A percentile compares a stretch with the other conserved stretches of the same genome.
Evolutionary conservation across 2,888 invertebrate species (phyloP).

Genomic region (Apamea crenata): DNA sequence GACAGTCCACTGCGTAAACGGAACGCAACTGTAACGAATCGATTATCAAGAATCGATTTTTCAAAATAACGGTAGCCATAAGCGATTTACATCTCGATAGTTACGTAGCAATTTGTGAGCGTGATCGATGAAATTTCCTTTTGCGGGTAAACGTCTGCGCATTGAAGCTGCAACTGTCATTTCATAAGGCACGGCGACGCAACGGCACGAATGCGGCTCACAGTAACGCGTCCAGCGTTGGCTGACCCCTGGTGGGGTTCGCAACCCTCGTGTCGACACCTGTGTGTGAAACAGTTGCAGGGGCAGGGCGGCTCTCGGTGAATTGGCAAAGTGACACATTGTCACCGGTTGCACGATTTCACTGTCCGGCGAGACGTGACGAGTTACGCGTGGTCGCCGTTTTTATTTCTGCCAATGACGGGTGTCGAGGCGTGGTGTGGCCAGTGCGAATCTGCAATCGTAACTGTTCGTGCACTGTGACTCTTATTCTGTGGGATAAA

Average conservation of each 20-base stretch:
- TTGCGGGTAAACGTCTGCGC: slow-evolving; percentile 87
- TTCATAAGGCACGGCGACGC: slow-evolving; percentile 88
- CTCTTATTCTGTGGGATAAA: slow-evolving; percentile 75
- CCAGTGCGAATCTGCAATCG: slow-evolving; percentile 78
- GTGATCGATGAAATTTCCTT: slow-evolving; percentile 89
- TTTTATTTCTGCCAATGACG: slow-evolving; percentile 91
- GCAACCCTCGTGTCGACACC: slow-evolving; percentile 46
- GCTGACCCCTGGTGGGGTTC: slow-evolving; percentile 73
- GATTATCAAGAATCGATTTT: slow-evolving; percentile 88
- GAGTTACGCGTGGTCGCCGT: slow-evolving; percentile 90
- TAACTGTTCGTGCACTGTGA: slow-evolving; percentile 67
- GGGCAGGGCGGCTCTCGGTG: slow-evolving; percentile 71
- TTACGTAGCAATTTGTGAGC: slow-evolving; percentile 88
- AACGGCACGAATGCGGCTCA: slow-evolving; percentile 80
- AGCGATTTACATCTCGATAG: slow-evolving; percentile 88
- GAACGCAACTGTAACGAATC: slow-evolving; percentile 87
- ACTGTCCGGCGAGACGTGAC: slow-evolving; percentile 89
- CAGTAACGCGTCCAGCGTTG: slow-evolving; percentile 76
- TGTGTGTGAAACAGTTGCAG: slow-evolving; percentile 54
- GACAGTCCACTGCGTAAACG: slow-evolving; percentile 84
- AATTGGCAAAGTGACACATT: slow-evolving; percentile 85
- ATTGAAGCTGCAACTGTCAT: slow-evolving; percentile 88
- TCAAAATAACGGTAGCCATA: slow-evolving; percentile 88
- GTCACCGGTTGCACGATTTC: slow-evolving; percentile 89
- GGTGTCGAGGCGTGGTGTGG: slow-evolving; percentile 89